Evolutionary conservation across 1,140 invertebrate genomes (phyloP).

Genomic region (Galleria mellonella): DNA sequence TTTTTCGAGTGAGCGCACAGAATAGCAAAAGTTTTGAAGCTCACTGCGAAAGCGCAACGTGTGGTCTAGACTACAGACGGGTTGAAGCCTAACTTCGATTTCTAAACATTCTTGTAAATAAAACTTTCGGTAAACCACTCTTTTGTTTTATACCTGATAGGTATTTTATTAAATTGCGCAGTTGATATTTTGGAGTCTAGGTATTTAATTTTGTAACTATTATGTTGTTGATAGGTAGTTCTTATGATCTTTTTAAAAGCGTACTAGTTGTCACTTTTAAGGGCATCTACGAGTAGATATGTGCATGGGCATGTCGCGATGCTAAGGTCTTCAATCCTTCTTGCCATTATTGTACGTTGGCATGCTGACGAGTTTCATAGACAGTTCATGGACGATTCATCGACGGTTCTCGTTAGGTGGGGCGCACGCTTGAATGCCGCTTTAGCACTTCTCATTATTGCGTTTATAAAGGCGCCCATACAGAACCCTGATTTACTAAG

Average conservation of each 20-base stretch:
- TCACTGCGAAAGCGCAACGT: conserved; percentile 22
- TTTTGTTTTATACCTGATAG: too few species aligned
- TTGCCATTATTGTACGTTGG: conserved; percentile 35
- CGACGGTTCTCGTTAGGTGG: conserved; percentile 52
- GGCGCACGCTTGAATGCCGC: conserved; percentile 60
- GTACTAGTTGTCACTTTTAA: background rate
- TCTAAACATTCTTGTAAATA: conserved; percentile 25
- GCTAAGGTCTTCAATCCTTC: too few species aligned
- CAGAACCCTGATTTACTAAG: conserved; percentile 65
- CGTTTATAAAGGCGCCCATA: conserved; percentile 71
- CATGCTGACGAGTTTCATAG: conserved; percentile 65
- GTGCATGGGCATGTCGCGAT: conserved; percentile 19
- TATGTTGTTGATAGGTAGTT: background rate
- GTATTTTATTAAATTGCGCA: background rate
- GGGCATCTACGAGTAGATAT: conserved; percentile 10
- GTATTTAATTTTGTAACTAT: background rate
- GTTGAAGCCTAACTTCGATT: conserved; percentile 27
- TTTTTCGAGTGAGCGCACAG: conserved; percentile 9
- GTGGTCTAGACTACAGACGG: conserved; percentile 21
- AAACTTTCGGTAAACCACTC: background rate
- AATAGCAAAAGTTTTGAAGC: conserved; percentile 27
- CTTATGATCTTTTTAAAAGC: background rate
- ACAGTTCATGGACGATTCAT: conserved; percentile 66
- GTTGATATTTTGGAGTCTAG: background rate
- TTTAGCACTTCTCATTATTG: conserved; percentile 70